phyloP scores from a whole-genome alignment of 2,113 vertebrate genomes.

The Hippocampus barbouri region DNA sequence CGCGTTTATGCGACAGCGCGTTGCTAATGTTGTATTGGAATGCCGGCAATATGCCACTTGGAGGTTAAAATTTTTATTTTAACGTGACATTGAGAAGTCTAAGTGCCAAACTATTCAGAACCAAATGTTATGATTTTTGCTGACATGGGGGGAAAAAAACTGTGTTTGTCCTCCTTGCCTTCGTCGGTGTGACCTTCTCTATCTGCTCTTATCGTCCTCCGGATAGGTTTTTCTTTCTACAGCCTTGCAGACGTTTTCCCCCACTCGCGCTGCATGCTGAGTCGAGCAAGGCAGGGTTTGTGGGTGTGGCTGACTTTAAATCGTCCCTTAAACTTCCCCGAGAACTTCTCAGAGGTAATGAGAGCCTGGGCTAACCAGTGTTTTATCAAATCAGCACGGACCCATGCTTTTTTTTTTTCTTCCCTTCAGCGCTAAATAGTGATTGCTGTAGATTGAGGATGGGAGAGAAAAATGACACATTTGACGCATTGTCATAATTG shows the following conservation, averaged over 20 bases:
- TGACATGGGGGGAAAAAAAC: not conserved
- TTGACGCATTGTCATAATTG: too few species aligned
- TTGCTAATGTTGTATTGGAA: not conserved
- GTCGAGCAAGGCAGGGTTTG: not conserved
- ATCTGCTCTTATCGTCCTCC: not conserved
- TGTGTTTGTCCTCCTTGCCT: not conserved
- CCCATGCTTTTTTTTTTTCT: not conserved
- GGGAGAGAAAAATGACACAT: not conserved
- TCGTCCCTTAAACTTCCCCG: not conserved
- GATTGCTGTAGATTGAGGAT: not conserved
- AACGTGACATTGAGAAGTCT: not conserved
- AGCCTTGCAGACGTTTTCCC: not conserved
- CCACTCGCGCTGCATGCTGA: not conserved
- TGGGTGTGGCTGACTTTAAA: slow-evolving; percentile 5
- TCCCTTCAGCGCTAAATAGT: not conserved
- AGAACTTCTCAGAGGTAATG: not conserved
- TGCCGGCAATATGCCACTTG: not conserved
- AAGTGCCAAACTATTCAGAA: not conserved
- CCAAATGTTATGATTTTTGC: not conserved
- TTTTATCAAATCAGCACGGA: not conserved
- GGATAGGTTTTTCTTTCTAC: not conserved
- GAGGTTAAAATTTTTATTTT: not conserved
- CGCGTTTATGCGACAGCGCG: too few species aligned
- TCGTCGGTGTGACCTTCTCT: not conserved
- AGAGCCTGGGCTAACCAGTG: not conserved